These are phyloP conservation scores for Heliconius melpomene DNA, from an alignment of 1,140 invertebrate species.

Conservation along the genomic window DNA sequence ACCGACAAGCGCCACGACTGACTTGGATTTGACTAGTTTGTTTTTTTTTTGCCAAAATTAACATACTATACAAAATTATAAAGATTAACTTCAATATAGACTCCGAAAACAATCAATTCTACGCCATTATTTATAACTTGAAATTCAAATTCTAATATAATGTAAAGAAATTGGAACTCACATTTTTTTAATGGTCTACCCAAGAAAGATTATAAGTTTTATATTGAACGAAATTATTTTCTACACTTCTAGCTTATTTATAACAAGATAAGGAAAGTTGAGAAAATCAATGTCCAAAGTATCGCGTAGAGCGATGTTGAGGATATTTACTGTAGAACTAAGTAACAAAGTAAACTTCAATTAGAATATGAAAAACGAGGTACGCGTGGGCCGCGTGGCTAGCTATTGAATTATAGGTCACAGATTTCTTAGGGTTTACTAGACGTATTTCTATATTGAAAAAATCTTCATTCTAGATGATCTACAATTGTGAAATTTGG, in stretches of 20 bases:
- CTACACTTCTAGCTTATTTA: background rate
- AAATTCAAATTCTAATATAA: background rate
- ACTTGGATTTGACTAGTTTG: too few species aligned
- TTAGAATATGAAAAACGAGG: conserved; percentile 11
- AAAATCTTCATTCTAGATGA: too few species aligned
- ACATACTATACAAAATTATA: too few species aligned
- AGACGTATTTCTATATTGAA: too few species aligned
- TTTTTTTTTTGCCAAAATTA: too few species aligned
- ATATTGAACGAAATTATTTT: conserved; percentile 1
- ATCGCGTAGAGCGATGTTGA: background rate
- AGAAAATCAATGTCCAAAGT: conserved; percentile 7
- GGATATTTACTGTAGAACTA: background rate
- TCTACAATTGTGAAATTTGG: too few species aligned
- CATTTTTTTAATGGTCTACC: background rate
- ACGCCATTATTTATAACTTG: too few species aligned
- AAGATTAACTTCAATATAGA: too few species aligned
- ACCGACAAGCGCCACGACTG: too few species aligned
- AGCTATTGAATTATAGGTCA: background rate
- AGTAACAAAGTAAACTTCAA: conserved; percentile 5
- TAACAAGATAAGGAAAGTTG: background rate
- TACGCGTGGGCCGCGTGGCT: background rate
- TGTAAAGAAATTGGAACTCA: background rate
- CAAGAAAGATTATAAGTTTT: conserved; percentile 13
- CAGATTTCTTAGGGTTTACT: too few species aligned
- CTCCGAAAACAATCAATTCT: too few species aligned